Evolutionary conservation across 2,113 vertebrate species (phyloP).

Genomic region (Ochotona princeps): DNA sequence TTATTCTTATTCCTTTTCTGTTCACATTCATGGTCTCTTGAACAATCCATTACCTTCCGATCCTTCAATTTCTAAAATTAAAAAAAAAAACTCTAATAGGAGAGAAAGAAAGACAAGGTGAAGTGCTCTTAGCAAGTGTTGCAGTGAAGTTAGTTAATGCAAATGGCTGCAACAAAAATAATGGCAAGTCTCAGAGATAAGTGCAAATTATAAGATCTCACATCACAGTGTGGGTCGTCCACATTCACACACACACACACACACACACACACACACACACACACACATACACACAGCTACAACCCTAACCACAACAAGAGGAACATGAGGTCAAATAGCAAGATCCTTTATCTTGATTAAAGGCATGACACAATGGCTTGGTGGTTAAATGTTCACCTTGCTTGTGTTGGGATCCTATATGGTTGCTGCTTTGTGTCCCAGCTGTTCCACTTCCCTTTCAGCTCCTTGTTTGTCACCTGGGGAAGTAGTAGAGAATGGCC

Average conservation of each 20-base stretch:
- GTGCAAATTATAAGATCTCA: neutral
- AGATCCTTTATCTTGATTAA: neutral
- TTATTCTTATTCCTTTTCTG: neutral
- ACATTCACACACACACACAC: no score
- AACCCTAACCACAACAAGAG: neutral
- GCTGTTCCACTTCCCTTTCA: no score
- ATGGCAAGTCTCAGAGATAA: neutral
- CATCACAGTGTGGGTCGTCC: neutral
- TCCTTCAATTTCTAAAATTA: neutral
- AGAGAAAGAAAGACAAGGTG: neutral
- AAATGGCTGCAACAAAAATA: neutral
- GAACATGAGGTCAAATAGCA: neutral
- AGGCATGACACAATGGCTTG: no score
- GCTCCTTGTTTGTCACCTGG: no score
- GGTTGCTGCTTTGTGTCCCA: no score
- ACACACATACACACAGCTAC: no score
- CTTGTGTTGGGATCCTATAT: no score
- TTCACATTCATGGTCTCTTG: neutral
- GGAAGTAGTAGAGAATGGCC: no score
- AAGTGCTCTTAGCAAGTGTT: fast-evolving
- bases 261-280: no score
- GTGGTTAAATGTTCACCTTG: no score
- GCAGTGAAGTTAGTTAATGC: neutral
- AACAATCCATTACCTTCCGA: no score
- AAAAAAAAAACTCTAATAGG: neutral